Evolutionary conservation across 2,888 invertebrate genomes (phyloP).

Genomic region (Macrophya alboannulata): DNA sequence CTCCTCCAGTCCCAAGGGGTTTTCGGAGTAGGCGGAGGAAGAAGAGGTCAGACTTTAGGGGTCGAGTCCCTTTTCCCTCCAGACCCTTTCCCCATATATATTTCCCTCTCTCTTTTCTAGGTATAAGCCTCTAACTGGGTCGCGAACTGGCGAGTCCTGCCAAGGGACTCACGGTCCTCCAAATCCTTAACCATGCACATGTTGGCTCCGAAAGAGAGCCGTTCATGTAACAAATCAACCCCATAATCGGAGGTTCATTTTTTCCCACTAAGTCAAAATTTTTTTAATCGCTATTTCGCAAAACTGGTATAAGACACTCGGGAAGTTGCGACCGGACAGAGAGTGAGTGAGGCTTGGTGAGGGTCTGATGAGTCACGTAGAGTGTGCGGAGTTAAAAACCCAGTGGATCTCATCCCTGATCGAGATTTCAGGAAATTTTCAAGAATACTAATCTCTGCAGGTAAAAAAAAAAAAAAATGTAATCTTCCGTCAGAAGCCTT

Average conservation of each 20-base stretch:
- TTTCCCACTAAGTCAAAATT: not conserved
- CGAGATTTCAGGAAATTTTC: not conserved
- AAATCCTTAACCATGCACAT: not conserved
- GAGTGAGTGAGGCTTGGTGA: not conserved
- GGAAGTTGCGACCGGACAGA: not conserved
- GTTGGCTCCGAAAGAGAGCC: no score
- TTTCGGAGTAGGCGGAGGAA: slow-evolving; percentile 47
- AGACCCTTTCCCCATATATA: not conserved
- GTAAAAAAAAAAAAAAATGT: no score
- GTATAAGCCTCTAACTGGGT: slow-evolving; percentile 23
- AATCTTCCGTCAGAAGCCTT: no score
- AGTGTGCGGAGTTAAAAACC: not conserved
- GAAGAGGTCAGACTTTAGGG: slow-evolving; percentile 60
- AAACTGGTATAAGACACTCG: not conserved
- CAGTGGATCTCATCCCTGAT: slow-evolving; percentile 31
- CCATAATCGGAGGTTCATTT: not conserved
- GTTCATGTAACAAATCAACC: not conserved
- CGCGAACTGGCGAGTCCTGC: slow-evolving; percentile 9
- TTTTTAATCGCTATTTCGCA: not conserved
- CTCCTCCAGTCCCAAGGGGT: slow-evolving; percentile 14
- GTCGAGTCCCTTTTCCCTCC: slow-evolving; percentile 56
- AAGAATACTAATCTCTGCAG: no score
- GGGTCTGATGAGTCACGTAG: slow-evolving; percentile 37
- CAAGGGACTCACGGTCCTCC: not conserved
- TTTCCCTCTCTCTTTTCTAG: not conserved